Evolutionary conservation across 1,140 invertebrate species (phyloP), one percentile per base, ranked within the genome.

Genomic region (Apis florea): DNA sequence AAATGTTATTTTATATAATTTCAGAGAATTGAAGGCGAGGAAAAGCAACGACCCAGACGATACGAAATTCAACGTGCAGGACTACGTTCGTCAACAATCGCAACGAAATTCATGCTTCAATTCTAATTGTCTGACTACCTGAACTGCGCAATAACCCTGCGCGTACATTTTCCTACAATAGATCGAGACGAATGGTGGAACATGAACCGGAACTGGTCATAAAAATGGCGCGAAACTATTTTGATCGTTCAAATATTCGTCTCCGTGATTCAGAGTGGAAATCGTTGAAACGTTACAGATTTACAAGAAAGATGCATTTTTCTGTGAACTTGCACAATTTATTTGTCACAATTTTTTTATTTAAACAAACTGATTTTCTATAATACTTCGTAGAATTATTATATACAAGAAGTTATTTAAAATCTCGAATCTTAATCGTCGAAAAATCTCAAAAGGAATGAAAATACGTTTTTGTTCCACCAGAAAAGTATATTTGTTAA

Each of bases 11-110:
- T 74, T 12, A 26, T 73, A 19, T 72, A 17, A 54, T 94, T 94
- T 78, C 90, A 96, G 96, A 85, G 95, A 96, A 84, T 87, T 96
- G 77, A 95, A 95, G 91, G 94, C 94, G 76, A 93, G 94, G 82
- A 94, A 95, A 90, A 95, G 93, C 85, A 93, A 94, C 26, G 82
- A 94, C 67, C 86, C 89, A 0, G 95, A 96, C 87, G 94, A 94
- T 81, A 93, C 94, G 79, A 94, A 94, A 89, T 96, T 96, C 92
- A 96, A 95, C 89, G 95, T 96, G 75, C 95, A 96, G 90, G 95
- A 96, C 85, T 96, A 96, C 90, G 95, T 96, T 40, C 93, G 94
- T 85, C 95, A 96, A 89, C 95, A 96, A 91, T 94, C 95, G 71
- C 94, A 95, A 92, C 89, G 93, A 90, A 92, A 85, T 86, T 91